Percentiles rank a stretch among this genome's conserved stretches.
phyloP scores from a whole-genome alignment of 2,113 vertebrate genomes.

The Hippocampus abdominalis region DNA sequence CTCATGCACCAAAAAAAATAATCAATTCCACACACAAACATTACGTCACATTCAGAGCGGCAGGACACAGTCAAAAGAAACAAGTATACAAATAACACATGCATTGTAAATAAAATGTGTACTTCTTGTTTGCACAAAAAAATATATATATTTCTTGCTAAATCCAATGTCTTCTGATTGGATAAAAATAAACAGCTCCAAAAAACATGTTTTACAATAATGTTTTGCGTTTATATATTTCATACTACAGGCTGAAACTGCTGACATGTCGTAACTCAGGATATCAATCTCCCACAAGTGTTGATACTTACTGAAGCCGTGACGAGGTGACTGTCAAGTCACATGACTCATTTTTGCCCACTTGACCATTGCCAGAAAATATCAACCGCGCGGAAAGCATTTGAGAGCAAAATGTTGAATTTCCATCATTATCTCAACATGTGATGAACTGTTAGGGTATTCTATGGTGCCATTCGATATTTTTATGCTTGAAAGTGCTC shows the following conservation, averaged over 20 bases:
- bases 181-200: not conserved
- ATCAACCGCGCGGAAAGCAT: not conserved
- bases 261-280: too few species aligned
- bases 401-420: not conserved
- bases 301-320: too few species aligned
- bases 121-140: not conserved
- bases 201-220: too few species aligned
- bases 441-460: too few species aligned
- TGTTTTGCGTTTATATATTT: too few species aligned
- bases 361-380: not conserved
- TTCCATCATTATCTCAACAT: not conserved
- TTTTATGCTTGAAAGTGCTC: too few species aligned
- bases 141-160: not conserved
- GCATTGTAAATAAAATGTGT: too few species aligned
- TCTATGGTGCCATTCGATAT: too few species aligned
- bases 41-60: not conserved
- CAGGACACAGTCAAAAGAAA: not conserved
- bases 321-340: too few species aligned
- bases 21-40: conserved; percentile 6
- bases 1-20: conserved; percentile 1
- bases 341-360: not conserved
- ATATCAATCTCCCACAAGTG: too few species aligned
- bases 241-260: too few species aligned
- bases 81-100: not conserved
- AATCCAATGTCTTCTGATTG: not conserved